Conservation (phyloP, 1,140 invertebrate species). For the Caenorhabditis remanei region DNA sequence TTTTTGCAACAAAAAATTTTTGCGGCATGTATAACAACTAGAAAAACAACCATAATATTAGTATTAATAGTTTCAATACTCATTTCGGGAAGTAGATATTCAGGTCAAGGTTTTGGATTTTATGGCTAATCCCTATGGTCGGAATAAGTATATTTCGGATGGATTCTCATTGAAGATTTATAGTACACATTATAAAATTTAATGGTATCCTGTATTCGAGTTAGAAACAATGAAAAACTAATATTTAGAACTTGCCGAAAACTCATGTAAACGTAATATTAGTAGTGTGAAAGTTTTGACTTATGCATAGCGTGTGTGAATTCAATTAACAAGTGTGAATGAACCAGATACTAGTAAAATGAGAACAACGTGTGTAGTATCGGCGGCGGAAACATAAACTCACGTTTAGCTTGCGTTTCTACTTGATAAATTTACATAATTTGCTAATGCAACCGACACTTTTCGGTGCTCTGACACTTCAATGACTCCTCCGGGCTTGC, state of each 20-base stretch:
- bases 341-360: conserved; percentile 16
- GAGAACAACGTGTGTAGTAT: conserved; percentile 1
- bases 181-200: too few species aligned
- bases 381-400: not conserved
- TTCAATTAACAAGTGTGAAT: conserved; percentile 52
- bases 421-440: conserved; percentile 44
- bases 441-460: conserved; percentile 22
- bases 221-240: not conserved
- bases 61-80: not conserved
- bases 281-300: not conserved
- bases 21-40: not conserved
- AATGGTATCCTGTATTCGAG: too few species aligned
- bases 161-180: too few species aligned
- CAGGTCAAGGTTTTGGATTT: conserved; percentile 30
- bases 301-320: conserved; percentile 18
- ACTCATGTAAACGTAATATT: not conserved
- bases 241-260: not conserved
- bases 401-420: conserved; percentile 29
- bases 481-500: conserved; percentile 10
- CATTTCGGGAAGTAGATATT: not conserved
- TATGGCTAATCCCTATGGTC: not conserved
- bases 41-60: not conserved
- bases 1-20: not conserved
- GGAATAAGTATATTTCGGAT: not conserved
- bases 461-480: conserved; percentile 15